Evolutionary conservation across 2,113 vertebrate species (phyloP).

Genomic region (Echinops telfairi): DNA sequence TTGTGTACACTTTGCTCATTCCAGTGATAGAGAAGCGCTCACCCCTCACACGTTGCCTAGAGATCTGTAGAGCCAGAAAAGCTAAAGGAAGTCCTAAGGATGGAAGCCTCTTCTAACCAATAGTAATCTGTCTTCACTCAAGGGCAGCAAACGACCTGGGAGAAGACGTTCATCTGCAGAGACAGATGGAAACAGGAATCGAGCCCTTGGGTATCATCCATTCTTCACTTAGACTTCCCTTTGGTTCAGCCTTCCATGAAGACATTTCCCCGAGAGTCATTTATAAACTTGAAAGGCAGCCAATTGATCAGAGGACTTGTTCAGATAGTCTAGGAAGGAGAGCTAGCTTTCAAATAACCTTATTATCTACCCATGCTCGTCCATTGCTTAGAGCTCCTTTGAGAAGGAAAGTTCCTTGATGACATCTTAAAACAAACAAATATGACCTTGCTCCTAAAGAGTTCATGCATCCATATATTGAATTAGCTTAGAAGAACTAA

Average conservation of each 20-base stretch:
- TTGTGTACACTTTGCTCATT: background rate
- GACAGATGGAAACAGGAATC: slow-evolving; percentile 37
- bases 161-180: slow-evolving; percentile 36
- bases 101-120: background rate
- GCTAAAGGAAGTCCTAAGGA: slow-evolving; percentile 35
- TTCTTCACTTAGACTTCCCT: slow-evolving; percentile 37
- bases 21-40: background rate
- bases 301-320: slow-evolving; percentile 40
- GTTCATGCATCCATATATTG: background rate
- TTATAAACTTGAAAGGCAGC: slow-evolving; percentile 60
- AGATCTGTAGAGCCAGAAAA: background rate
- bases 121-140: slow-evolving; percentile 28
- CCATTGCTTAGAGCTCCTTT: slow-evolving; percentile 50
- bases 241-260: slow-evolving; percentile 65
- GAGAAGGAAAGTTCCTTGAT: slow-evolving; percentile 63
- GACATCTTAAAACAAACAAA: slow-evolving; percentile 55
- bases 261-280: slow-evolving; percentile 41
- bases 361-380: slow-evolving; percentile 12
- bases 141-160: slow-evolving; percentile 1
- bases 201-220: slow-evolving; percentile 10
- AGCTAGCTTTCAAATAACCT: slow-evolving; percentile 51
- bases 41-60: background rate
- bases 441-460: slow-evolving; percentile 37
- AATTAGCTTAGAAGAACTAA: slow-evolving; percentile 32
- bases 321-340: slow-evolving; percentile 16